A percentile compares a stretch with the other conserved stretches of the same genome.
These are phyloP conservation scores for Paguma larvata DNA, from an alignment of 2,797 vertebrate species.

Conservation along the genomic window DNA sequence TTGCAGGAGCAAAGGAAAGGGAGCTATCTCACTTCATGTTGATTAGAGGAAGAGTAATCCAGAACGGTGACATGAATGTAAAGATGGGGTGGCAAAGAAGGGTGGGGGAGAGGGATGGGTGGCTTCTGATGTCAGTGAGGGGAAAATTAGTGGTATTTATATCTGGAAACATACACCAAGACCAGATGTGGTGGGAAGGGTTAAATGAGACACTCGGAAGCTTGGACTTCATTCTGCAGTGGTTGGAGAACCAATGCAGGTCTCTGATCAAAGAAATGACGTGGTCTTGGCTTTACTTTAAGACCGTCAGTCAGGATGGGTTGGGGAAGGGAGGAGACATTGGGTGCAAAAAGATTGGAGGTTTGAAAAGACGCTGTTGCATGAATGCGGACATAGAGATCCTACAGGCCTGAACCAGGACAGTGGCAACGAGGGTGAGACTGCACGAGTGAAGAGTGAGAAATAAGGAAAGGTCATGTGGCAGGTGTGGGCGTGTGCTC, in stretches of 20 bases:
- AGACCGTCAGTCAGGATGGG: background rate
- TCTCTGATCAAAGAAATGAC: background rate
- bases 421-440: background rate
- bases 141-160: background rate
- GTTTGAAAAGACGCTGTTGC: background rate
- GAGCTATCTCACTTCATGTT: background rate
- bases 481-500: background rate
- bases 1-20: background rate
- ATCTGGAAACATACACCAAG: background rate
- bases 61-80: no score
- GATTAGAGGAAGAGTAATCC: background rate
- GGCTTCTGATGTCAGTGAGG: background rate
- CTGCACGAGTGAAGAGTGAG: background rate
- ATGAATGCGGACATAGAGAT: background rate
- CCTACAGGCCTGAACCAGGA: background rate
- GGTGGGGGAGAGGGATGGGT: rapidly evolving
- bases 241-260: background rate
- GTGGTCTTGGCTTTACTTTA: background rate
- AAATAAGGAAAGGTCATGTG: background rate
- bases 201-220: background rate
- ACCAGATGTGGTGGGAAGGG: background rate
- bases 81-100: background rate
- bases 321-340: background rate
- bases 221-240: background rate
- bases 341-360: background rate